A percentile compares a stretch with the other conserved stretches of the same genome.
Evolutionary conservation across 2,888 invertebrate genomes (phyloP).

Genomic region (Cordilura impudica): DNA sequence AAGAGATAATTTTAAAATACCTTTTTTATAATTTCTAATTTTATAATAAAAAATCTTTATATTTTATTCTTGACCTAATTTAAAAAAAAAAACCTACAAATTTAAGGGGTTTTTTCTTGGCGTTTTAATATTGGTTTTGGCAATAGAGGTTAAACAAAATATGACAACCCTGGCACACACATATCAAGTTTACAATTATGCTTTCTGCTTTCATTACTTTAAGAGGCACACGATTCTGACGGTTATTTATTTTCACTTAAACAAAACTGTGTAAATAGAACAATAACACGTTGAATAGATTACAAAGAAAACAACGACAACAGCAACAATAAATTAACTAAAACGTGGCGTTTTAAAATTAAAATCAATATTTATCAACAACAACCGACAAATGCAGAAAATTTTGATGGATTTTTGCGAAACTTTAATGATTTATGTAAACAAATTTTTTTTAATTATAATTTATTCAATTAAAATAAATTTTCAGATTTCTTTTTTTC

Average conservation of each 20-base stretch:
- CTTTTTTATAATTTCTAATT: too few species aligned
- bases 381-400: not conserved
- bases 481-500: not conserved
- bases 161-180: not conserved
- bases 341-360: constrained; percentile 45
- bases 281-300: constrained; percentile 38
- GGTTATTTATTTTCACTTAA: constrained; percentile 40
- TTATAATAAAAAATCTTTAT: too few species aligned
- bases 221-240: too few species aligned
- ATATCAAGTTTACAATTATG: constrained; percentile 11
- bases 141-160: too few species aligned
- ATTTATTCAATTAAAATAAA: not conserved
- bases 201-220: too few species aligned
- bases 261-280: constrained; percentile 48
- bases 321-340: not conserved
- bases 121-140: too few species aligned
- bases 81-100: too few species aligned
- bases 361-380: not conserved
- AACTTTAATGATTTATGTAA: not conserved
- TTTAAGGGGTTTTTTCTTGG: too few species aligned
- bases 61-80: too few species aligned
- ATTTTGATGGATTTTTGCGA: not conserved
- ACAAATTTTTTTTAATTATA: not conserved
- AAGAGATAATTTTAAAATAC: too few species aligned
- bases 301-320: constrained; percentile 2